Evolutionary conservation across 2,113 vertebrate genomes (phyloP), one percentile per base, ranked within the genome.

Genomic region (Mugil cephalus): DNA sequence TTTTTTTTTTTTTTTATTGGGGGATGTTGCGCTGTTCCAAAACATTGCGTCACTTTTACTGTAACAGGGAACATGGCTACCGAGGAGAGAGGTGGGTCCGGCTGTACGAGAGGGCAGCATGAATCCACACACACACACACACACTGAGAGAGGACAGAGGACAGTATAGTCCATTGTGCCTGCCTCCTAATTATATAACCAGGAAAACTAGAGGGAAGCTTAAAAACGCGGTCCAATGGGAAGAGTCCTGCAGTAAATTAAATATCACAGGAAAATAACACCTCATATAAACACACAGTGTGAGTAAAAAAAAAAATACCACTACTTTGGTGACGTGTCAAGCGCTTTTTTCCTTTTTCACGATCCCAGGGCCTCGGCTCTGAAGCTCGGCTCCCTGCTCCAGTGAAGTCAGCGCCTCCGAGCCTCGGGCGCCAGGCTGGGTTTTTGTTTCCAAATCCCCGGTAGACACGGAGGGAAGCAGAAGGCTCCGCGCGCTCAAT

Each of bases 31-130:
- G 79, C 70, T 59, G 60, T 61, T 89, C 84, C 85, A 92, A 93
- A 93, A 92, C 91, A 91, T 94, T 73, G 92, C 90, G 63, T 94
- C 89, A 93, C 73, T 46, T 87, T 88, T 91, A 92, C 92, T 91
- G 92, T 88, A 89, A 88, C 81, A 83, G 82, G 84, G 80, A 91
- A 88, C 86, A 91, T 74, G 88, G 85, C 81, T 73, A 85, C 77
- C 79, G 75, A 69, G 45, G 75, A 69, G 69, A 56, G 56, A 78
- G 72, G 69, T 62, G 75, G 65, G 77, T 69, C 64, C 73, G 83
- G 87, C 85, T 86, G 79, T 80, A 74, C 63, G 79, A 74, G 60
- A 55, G 51, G 72, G 72, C 75, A 76, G 40, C 64, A 59, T 30
- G 40, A 21, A 62, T 19, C 10, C 24, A 68, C 56, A 66, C 64